Evolutionary conservation across 35 echinoderm and acorn worm genomes (phyloP).

Genomic region (Apostichopus japonicus): DNA sequence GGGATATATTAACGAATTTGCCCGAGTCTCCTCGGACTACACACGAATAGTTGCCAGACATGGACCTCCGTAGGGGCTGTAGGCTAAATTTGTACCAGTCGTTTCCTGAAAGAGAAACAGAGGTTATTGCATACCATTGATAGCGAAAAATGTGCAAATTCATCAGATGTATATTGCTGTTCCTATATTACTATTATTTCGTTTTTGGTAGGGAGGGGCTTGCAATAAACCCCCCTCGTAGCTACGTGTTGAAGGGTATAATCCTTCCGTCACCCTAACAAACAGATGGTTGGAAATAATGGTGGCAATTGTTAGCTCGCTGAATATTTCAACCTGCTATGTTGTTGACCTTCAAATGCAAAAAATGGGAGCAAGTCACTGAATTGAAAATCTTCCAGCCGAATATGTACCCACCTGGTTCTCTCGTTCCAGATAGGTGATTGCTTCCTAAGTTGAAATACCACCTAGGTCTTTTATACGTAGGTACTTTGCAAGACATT

Average conservation of each 20-base stretch:
- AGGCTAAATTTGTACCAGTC: constrained; percentile 9
- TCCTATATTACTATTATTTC: too few relatives aligned
- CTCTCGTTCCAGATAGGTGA: background rate
- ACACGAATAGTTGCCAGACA: constrained; percentile 56
- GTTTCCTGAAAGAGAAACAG: background rate
- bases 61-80: background rate
- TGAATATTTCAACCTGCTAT: background rate
- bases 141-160: too few relatives aligned
- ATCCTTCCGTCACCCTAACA: background rate
- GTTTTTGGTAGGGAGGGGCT: too few relatives aligned
- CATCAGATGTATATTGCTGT: too few relatives aligned
- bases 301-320: background rate
- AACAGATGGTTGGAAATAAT: background rate
- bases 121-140: too few relatives aligned
- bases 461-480: constrained; percentile 6
- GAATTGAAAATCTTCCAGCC: too few relatives aligned
- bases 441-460: constrained; percentile 7
- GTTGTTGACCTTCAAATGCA: too few relatives aligned
- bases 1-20: constrained; percentile 49
- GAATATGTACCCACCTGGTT: background rate
- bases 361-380: too few relatives aligned
- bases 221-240: background rate
- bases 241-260: background rate
- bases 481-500: constrained; percentile 28
- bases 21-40: constrained; percentile 38